Percentiles rank a stretch among this genome's conserved stretches.
Conservation (phyloP, 2,888 invertebrate genomes). For the Polyommatus icarus region DNA sequence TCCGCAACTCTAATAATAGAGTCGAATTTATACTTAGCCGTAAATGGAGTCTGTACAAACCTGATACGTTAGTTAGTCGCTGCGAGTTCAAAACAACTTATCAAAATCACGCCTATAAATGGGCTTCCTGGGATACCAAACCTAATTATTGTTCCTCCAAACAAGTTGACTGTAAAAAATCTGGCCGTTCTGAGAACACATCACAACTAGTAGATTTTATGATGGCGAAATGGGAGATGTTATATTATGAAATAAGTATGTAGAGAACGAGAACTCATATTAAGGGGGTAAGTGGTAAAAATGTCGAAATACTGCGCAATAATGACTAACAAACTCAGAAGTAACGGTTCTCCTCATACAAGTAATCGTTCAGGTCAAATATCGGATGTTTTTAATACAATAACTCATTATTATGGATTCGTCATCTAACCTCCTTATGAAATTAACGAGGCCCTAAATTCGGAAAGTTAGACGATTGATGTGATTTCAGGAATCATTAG, state of each 20-base stretch:
- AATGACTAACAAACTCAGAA: slow-evolving; percentile 68
- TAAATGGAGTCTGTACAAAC: slow-evolving; percentile 71
- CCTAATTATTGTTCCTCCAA: slow-evolving; percentile 25
- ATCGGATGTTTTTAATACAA: slow-evolving; percentile 52
- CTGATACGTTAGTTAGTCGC: slow-evolving; percentile 65
- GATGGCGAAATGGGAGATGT: background rate
- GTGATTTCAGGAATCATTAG: background rate
- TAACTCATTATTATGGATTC: slow-evolving; percentile 62
- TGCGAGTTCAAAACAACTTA: slow-evolving; percentile 70
- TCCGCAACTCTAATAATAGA: slow-evolving; percentile 54
- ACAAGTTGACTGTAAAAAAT: slow-evolving; percentile 22
- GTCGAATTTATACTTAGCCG: slow-evolving; percentile 69
- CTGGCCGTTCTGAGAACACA: background rate
- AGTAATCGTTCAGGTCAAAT: slow-evolving; percentile 73
- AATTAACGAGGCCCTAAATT: background rate
- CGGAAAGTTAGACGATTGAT: no score
- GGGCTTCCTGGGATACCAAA: slow-evolving; percentile 64
- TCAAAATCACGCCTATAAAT: slow-evolving; percentile 73
- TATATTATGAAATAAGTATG: background rate
- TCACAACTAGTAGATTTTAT: background rate
- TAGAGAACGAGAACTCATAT: background rate
- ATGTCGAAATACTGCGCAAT: slow-evolving; percentile 71
- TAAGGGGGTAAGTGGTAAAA: background rate
- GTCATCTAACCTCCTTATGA: slow-evolving; percentile 50
- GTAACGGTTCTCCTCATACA: slow-evolving; percentile 66